phyloP scores from a whole-genome alignment of 2,113 vertebrate genomes.

The Campylorhamphus procurvoides region DNA sequence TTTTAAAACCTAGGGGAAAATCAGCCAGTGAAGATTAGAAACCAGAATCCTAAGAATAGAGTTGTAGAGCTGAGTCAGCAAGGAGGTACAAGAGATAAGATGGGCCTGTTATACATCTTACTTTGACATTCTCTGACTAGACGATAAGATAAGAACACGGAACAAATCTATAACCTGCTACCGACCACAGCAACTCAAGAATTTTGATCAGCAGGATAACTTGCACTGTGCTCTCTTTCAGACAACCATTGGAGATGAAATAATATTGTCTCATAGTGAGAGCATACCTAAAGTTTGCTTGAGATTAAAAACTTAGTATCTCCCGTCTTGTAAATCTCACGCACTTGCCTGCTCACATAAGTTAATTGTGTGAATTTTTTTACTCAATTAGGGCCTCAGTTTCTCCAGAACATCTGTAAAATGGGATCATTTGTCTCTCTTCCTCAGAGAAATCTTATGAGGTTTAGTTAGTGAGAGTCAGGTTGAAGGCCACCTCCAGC shows the following conservation, averaged over 20 bases:
- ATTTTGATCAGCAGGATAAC: neutral
- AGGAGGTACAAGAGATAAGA: conserved; percentile 18
- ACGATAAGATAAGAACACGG: neutral
- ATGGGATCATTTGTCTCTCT: neutral
- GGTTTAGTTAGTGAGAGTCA: neutral
- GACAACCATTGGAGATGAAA: neutral
- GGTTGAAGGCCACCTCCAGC: neutral
- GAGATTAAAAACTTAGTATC: neutral
- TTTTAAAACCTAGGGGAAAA: conserved; percentile 11
- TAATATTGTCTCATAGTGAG: neutral
- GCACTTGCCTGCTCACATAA: neutral
- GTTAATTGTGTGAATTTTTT: neutral
- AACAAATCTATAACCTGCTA: neutral
- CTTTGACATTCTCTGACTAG: conserved; percentile 14
- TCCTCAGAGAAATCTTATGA: neutral
- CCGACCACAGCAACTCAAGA: neutral
- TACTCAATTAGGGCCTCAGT: neutral
- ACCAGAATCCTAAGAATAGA: conserved; percentile 27
- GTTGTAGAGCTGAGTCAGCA: conserved; percentile 16
- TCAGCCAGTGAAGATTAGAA: conserved; percentile 38
- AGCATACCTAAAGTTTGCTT: neutral
- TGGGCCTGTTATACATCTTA: neutral
- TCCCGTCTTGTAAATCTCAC: neutral
- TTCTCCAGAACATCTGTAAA: neutral
- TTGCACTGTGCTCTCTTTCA: neutral